Conservation (phyloP, 2,888 invertebrate species). For the Globia sparganii region DNA sequence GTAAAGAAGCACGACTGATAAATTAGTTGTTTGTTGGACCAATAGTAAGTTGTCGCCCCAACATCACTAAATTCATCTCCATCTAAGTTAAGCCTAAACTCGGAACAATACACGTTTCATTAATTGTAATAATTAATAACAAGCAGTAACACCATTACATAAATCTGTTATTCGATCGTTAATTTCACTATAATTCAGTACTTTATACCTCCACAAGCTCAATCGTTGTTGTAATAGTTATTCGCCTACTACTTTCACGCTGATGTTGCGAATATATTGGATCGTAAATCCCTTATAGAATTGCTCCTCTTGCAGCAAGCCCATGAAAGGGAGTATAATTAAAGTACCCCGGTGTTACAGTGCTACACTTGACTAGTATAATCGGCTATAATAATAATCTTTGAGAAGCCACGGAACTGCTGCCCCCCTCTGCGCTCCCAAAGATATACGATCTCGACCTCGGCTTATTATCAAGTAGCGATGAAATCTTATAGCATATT, state of each 20-base stretch:
- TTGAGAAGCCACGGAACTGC: constrained; percentile 36
- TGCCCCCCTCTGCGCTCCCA: constrained; percentile 51
- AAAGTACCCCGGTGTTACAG: constrained; percentile 58
- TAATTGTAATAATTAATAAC: constrained; percentile 39
- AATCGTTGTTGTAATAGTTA: constrained; percentile 60
- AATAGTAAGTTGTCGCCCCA: not conserved
- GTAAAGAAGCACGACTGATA: not conserved
- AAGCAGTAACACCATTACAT: constrained; percentile 23
- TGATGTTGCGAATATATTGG: constrained; percentile 63
- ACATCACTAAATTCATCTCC: not conserved
- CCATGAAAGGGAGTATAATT: constrained; percentile 64
- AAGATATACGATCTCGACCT: constrained; percentile 42
- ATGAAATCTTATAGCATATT: constrained; percentile 47
- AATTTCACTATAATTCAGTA: constrained; percentile 54
- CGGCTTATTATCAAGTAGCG: constrained; percentile 46
- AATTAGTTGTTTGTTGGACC: not conserved
- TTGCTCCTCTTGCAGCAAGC: constrained; percentile 57
- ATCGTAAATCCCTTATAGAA: constrained; percentile 70
- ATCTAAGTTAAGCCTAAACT: not conserved
- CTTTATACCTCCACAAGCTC: constrained; percentile 41
- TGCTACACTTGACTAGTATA: constrained; percentile 56
- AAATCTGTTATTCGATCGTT: constrained; percentile 54
- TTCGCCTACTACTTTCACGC: constrained; percentile 63
- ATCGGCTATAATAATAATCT: constrained; percentile 62
- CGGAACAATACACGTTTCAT: constrained; percentile 14